A percentile compares a stretch with the other conserved stretches of the same genome.
Evolutionary conservation across 1,140 invertebrate genomes (phyloP).

Genomic region (Leucophenga varia): DNA sequence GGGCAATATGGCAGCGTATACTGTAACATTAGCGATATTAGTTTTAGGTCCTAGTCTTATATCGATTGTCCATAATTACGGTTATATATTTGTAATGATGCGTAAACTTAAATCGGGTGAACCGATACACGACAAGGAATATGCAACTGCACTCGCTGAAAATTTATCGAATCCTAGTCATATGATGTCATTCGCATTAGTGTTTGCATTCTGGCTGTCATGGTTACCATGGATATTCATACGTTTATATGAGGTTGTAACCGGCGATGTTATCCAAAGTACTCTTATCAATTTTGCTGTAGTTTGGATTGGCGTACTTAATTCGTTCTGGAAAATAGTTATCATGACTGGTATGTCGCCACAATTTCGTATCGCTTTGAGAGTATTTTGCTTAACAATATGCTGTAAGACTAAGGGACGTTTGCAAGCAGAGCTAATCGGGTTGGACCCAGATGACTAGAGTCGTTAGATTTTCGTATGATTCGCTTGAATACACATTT

Average conservation of each 20-base stretch:
- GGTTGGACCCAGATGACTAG: slow-evolving; percentile 79
- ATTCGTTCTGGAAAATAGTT: slow-evolving; percentile 92
- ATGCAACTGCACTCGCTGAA: slow-evolving; percentile 85
- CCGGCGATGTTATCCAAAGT: slow-evolving; percentile 65
- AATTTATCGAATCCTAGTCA: slow-evolving; percentile 91
- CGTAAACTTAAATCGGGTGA: slow-evolving; percentile 73
- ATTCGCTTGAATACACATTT: too few species aligned
- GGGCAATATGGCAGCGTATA: slow-evolving; percentile 92
- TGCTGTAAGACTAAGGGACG: slow-evolving; percentile 80
- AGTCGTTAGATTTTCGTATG: slow-evolving; percentile 50
- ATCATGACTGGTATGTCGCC: slow-evolving; percentile 85
- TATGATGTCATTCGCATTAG: slow-evolving; percentile 90
- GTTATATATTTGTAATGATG: slow-evolving; percentile 91
- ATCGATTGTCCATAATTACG: slow-evolving; percentile 90
- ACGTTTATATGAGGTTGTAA: slow-evolving; percentile 63
- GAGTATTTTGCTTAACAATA: slow-evolving; percentile 84
- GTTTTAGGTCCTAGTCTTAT: slow-evolving; percentile 90
- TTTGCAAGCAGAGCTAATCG: slow-evolving; percentile 78
- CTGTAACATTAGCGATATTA: slow-evolving; percentile 84
- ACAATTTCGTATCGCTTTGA: slow-evolving; percentile 83
- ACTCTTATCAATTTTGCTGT: slow-evolving; percentile 88
- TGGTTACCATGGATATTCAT: slow-evolving; percentile 89
- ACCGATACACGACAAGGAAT: slow-evolving; percentile 89
- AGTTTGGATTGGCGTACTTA: slow-evolving; percentile 90
- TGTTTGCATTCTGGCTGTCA: slow-evolving; percentile 85